Conservation (phyloP, 2,113 vertebrate species). For the Fukomys damarensis region DNA sequence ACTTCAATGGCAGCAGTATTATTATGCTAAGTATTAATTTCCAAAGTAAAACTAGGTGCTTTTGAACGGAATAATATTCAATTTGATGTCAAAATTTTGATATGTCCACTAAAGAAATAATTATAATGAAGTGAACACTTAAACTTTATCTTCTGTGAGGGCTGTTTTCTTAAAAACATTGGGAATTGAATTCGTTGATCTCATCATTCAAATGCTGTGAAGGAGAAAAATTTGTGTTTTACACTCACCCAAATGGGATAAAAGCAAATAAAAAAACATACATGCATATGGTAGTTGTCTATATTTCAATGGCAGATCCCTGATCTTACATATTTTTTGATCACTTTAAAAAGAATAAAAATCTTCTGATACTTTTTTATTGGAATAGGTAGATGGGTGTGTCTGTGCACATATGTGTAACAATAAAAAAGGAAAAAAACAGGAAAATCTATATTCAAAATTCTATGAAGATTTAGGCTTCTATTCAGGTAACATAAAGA, state of each 20-base stretch:
- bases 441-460: conserved; percentile 23
- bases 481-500: conserved; percentile 53
- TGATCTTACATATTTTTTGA: conserved; percentile 26
- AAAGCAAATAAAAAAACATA: conserved; percentile 60
- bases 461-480: conserved; percentile 33
- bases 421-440: conserved; percentile 47
- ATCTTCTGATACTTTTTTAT: conserved; percentile 23
- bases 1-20: background rate
- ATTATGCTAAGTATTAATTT: conserved; percentile 37
- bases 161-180: conserved; percentile 22
- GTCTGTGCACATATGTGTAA: background rate
- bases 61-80: conserved; percentile 45
- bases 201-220: conserved; percentile 33
- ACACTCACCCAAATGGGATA: conserved; percentile 27
- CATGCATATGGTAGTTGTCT: background rate
- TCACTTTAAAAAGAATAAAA: conserved; percentile 49
- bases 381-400: background rate
- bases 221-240: conserved; percentile 11
- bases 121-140: conserved; percentile 49
- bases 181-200: conserved; percentile 45
- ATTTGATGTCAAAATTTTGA: conserved; percentile 42
- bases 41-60: conserved; percentile 42
- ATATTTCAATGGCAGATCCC: conserved; percentile 38
- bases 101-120: conserved; percentile 50
- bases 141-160: conserved; percentile 53